phyloP scores from a whole-genome alignment of 2,888 invertebrate genomes.

The Ramazzottius varieornatus region DNA sequence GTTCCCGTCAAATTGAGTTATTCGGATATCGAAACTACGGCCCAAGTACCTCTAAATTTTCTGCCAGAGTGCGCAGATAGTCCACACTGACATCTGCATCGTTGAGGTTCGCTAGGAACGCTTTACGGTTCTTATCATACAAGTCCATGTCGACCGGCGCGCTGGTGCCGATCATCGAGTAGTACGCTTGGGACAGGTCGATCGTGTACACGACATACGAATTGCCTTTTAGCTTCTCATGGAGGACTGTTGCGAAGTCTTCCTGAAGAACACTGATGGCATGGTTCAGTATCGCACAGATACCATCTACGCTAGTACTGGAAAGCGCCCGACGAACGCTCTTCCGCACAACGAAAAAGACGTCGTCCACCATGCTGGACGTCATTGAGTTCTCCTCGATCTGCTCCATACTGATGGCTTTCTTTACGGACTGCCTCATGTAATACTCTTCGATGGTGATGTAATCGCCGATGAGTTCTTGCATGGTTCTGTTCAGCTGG shows the following conservation, averaged over 20 bases:
- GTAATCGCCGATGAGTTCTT: conserved; percentile 48
- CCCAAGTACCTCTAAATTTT: background rate
- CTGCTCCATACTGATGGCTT: conserved; percentile 29
- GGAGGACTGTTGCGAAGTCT: conserved; percentile 45
- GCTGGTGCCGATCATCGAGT: background rate
- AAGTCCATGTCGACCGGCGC: background rate
- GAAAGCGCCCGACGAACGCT: conserved; percentile 73
- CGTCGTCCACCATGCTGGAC: conserved; percentile 84
- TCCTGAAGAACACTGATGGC: conserved; percentile 61
- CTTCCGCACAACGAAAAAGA: conserved; percentile 85
- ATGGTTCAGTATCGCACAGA: conserved; percentile 85
- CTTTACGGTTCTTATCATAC: background rate
- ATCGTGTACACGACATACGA: background rate
- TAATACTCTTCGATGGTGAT: conserved; percentile 75
- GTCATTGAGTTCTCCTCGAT: conserved; percentile 28
- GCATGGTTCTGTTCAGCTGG: conserved; percentile 23
- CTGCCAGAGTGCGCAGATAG: conserved; percentile 3
- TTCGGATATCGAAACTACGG: background rate
- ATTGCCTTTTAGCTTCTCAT: conserved; percentile 31
- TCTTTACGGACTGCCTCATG: conserved; percentile 72
- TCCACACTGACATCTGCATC: conserved; percentile 4
- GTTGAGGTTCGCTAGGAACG: conserved; percentile 1
- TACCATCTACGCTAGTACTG: conserved; percentile 71
- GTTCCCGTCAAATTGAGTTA: background rate
- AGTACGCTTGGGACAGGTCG: background rate